Base-by-base conservation (phyloP, 2,113 vertebrate genomes). In the Numenius arquata region DNA sequence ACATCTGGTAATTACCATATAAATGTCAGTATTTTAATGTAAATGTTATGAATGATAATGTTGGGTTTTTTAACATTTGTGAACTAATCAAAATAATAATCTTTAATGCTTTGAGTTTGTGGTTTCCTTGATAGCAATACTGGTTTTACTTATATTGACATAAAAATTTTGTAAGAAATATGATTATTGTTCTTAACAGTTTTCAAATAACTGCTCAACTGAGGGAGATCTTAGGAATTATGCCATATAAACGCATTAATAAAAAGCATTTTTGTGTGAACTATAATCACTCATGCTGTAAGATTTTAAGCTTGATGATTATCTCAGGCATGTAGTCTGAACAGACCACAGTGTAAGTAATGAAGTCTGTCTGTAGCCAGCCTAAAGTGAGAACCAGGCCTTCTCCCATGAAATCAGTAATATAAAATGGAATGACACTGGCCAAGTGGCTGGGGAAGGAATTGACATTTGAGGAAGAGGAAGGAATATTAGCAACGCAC, bases 11-110 rank as follows among this genome's bases (percentile, higher is more conserved):
- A 91, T 95, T 89, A 85, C 87, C 38, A 36, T 68, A 40, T 71
- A 94, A 85, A 89, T 77, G 76, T 79, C 86, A 89, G 66, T 52
- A 56, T 93, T 94, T 95, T 89, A 89, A 81, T 3, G 12, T 72
- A 87, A 80, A 87, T 78, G 62, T 87, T 94, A 77, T 16, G 47
- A 89, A 78, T 61, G n/a, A 66, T 50, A 77, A 29, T 9, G 52
- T 32, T 47, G 34, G 3, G 16, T 15, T 41, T 67, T 91, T 55
- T 58, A 95, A 56, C 72, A 79, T 81, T 95, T 87, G 11, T 23
- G 58, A 75, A n/a, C 47, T 87, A 89, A 94, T 91, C 59, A 92
- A 80, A 93, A 84, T 48, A 88, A 84, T 43, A 56, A 34, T 47
- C 40, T 86, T 68, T 78, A 74, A 75, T 68, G 25, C 29, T 67